Conservation (phyloP, 2,797 vertebrate species). For the Danio kyathit region DNA sequence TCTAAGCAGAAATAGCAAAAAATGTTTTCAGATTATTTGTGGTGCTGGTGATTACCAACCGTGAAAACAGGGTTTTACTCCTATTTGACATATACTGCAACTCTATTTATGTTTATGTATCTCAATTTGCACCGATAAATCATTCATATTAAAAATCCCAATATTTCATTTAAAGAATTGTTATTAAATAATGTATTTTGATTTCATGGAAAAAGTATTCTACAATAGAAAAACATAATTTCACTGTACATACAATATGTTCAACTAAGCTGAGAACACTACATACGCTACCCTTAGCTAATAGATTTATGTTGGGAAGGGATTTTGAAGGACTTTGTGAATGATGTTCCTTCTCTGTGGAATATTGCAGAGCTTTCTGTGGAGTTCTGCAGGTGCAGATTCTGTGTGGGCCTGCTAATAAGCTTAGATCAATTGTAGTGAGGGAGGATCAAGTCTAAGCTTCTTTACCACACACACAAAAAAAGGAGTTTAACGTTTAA, state of each 20-base stretch:
- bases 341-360: background rate
- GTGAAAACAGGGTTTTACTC: no score
- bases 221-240: background rate
- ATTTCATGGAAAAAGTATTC: background rate
- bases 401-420: slow-evolving; percentile 20
- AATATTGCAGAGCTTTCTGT: background rate
- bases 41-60: no score
- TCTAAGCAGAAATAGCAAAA: no score
- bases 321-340: slow-evolving; percentile 3
- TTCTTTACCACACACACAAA: slow-evolving; percentile 19
- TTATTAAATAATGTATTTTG: no score
- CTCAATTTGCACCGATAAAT: no score
- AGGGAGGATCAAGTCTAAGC: slow-evolving; percentile 37
- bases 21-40: no score
- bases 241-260: background rate
- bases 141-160: no score
- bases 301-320: background rate
- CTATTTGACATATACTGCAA: no score
- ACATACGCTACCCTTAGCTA: background rate
- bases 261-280: background rate
- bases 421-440: slow-evolving; percentile 28
- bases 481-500: slow-evolving; percentile 23
- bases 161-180: no score
- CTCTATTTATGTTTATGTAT: no score
- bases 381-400: slow-evolving; percentile 7